Percentiles rank a stretch among this genome's conserved stretches.
Evolutionary conservation across 2,113 vertebrate species (phyloP).

Genomic region (Ascaphus truei): DNA sequence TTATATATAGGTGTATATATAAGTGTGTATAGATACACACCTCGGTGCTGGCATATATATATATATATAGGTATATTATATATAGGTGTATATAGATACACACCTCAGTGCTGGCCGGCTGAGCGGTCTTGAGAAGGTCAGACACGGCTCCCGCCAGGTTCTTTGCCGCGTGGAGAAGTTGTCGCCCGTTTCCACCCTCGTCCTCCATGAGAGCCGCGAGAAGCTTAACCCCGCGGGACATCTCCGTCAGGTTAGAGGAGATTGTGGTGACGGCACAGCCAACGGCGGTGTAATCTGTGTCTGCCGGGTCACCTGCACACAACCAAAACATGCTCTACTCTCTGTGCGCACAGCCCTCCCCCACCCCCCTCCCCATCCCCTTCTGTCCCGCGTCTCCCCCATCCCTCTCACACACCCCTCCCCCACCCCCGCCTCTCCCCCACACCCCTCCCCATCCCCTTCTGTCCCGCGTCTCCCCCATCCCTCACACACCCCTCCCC

Average conservation of each 20-base stretch:
- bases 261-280: constrained; percentile 95
- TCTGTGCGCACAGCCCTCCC: not conserved
- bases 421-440: too few species aligned
- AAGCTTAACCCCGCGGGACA: constrained; percentile 95
- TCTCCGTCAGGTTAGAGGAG: constrained; percentile 97
- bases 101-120: constrained; percentile 87
- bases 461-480: not conserved
- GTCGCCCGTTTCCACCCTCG: constrained; percentile 83
- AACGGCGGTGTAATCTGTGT: constrained; percentile 94
- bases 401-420: not conserved
- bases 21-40: too few species aligned
- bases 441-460: not conserved
- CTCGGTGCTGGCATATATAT: too few species aligned
- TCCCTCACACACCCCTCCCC: not conserved
- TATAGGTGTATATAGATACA: too few species aligned
- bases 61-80: too few species aligned
- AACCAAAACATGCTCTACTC: not conserved
- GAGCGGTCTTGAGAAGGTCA: constrained; percentile 87
- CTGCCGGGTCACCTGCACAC: constrained; percentile 83
- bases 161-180: constrained; percentile 89
- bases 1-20: too few species aligned
- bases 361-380: rapidly evolving
- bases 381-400: not conserved
- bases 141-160: constrained; percentile 87
- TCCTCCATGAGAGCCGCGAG: constrained; percentile 93